Evolutionary conservation across 2,888 invertebrate genomes (phyloP), one percentile per base, ranked within the genome.

Genomic region (Chesias legatella): DNA sequence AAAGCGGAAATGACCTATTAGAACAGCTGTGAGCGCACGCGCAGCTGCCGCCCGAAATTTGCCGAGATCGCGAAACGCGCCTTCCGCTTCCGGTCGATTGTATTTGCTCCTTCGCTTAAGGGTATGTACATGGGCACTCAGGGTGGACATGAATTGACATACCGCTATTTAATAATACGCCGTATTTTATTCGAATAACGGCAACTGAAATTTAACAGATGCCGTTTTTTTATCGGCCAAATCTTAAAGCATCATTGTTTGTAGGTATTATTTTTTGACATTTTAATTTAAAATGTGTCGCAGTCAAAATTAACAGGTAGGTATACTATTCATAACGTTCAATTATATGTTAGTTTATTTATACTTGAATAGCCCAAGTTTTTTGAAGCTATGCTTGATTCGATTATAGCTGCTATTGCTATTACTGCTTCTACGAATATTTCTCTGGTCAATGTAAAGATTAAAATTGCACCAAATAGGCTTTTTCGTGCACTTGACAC

Each of bases 11-110:
- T 79, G 70, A 73, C 71, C 83, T 81, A 86, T 86, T 84, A 84
- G 78, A 73, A 73, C 79, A 73, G 75, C 68, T 73, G 78, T 70
- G 58, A 57, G 72, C 69, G 73, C 74, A 56, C 58, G 73, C 73
- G 73, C 85, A 85, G 85, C 86, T 84, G 86, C 78, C 67, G 67
- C 58, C 79, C 83, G 76, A 84, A 85, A 76, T 84, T 83, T 75
- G 77, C 74, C 71, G 77, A 72, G 84, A 79, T 88, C 86, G 86
- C 86, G 79, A 85, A 85, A 83, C 78, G 75, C 77, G 84, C 78
- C 84, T 86, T 88, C 86, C 86, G 86, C 71, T 88, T 88, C 86
- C 86, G 82, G 68, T 63, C 75, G 78, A 85, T 86, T 86, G 84
- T 85, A 64, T 63, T 72, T 51, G 55, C 51, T 57, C 46, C 51